A percentile compares a stretch with the other conserved stretches of the same genome.
These are phyloP conservation scores for Ascaphus truei DNA, from an alignment of 2,113 vertebrate genomes.

Conservation along the genomic window DNA sequence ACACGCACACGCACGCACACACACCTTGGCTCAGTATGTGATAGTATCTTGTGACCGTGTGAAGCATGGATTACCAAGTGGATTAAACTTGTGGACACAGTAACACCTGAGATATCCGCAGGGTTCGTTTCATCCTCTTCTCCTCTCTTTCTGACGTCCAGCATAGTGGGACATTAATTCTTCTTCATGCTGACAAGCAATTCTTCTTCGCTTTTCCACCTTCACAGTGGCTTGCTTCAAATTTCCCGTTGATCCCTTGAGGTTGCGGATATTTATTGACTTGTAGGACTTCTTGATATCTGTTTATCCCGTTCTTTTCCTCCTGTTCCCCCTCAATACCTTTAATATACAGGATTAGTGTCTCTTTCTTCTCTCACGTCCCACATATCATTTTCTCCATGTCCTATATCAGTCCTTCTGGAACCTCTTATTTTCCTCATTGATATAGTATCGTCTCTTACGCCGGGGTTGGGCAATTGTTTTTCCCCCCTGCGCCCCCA, in stretches of 20 bases:
- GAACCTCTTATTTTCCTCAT: too few species aligned
- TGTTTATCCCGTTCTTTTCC: too few species aligned
- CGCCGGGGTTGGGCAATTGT: too few species aligned
- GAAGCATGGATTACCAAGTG: slow-evolving; percentile 27
- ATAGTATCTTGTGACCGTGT: slow-evolving; percentile 25
- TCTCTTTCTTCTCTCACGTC: too few species aligned
- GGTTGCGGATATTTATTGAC: slow-evolving; percentile 25
- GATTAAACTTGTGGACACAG: slow-evolving; percentile 7
- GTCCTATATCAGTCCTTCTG: too few species aligned
- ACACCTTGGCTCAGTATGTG: background rate
- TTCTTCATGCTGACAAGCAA: slow-evolving; percentile 23
- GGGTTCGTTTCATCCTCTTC: slow-evolving; percentile 10
- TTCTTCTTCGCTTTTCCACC: slow-evolving; percentile 1
- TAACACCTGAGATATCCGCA: slow-evolving; percentile 14
- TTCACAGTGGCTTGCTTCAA: slow-evolving; percentile 8
- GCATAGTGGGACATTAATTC: slow-evolving; percentile 16
- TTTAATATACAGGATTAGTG: too few species aligned
- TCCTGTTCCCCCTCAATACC: too few species aligned
- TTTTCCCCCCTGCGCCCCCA: too few species aligned
- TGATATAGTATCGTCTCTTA: too few species aligned
- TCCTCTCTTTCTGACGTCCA: background rate
- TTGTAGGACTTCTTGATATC: background rate
- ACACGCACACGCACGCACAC: too few species aligned
- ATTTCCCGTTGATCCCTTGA: slow-evolving; percentile 14
- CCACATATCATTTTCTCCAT: too few species aligned